Conservation (phyloP, 2,888 invertebrate species). For the Melipona bicolor region DNA sequence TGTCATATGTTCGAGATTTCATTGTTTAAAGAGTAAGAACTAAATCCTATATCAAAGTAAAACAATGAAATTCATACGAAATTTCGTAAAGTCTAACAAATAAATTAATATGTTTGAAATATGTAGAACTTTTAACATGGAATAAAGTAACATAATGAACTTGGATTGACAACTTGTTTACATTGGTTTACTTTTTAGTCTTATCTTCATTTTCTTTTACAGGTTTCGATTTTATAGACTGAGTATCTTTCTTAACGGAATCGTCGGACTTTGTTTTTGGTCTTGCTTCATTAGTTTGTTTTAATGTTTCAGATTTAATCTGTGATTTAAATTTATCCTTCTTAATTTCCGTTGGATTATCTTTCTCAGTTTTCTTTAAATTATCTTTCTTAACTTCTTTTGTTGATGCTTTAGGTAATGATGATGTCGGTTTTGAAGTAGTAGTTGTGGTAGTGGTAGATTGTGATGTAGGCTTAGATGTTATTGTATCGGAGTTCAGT, state of each 20-base stretch:
- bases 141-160: conserved; percentile 30
- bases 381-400: conserved; percentile 1
- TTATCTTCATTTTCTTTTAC: conserved; percentile 40
- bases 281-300: conserved; percentile 57
- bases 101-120: conserved; percentile 49
- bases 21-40: conserved; percentile 18
- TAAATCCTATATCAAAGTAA: conserved; percentile 13
- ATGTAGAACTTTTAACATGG: conserved; percentile 32
- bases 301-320: conserved; percentile 47
- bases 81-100: conserved; percentile 33
- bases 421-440: conserved; percentile 10
- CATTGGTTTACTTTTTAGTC: conserved; percentile 16
- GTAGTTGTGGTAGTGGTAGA: conserved; percentile 14
- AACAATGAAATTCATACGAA: conserved; percentile 23
- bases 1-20: conserved; percentile 15
- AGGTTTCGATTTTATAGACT: conserved; percentile 33
- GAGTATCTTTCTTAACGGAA: conserved; percentile 16
- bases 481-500: conserved; percentile 50
- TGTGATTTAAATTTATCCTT: conserved; percentile 38
- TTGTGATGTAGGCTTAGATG: conserved; percentile 34
- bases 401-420: neutral
- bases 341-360: conserved; percentile 26
- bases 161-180: conserved; percentile 11
- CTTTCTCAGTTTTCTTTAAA: conserved; percentile 12
- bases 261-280: conserved; percentile 39